phyloP scores from a whole-genome alignment of 2,113 vertebrate genomes.

The Mesocricetus auratus region DNA sequence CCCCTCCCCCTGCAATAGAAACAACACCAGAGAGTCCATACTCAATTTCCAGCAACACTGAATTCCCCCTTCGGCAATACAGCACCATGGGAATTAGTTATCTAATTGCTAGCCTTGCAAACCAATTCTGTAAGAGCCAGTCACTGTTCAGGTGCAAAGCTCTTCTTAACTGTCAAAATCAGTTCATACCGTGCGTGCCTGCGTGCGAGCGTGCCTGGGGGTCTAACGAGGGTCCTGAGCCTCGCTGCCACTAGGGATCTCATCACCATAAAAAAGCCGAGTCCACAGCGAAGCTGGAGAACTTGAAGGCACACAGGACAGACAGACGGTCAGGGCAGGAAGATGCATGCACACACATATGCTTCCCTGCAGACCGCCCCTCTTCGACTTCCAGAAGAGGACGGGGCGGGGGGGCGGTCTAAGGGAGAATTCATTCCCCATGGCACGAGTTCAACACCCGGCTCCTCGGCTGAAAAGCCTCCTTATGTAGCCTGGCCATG shows the following conservation, averaged over 20 bases:
- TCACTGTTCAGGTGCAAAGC: not conserved
- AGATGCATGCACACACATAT: not conserved
- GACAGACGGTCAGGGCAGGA: not conserved
- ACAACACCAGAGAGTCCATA: too few relatives aligned
- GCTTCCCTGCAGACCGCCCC: not conserved
- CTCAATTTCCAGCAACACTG: too few relatives aligned
- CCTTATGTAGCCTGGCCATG: not conserved
- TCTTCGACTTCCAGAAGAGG: not conserved
- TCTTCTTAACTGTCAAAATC: not conserved
- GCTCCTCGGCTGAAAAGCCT: constrained; percentile 51
- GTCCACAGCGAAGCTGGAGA: not conserved
- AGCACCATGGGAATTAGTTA: not conserved
- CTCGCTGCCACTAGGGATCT: not conserved
- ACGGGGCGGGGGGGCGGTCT: not conserved
- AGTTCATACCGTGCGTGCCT: not conserved
- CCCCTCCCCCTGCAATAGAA: too few relatives aligned
- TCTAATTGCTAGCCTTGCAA: not conserved
- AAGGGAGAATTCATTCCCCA: constrained; percentile 5
- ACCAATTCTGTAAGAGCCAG: not conserved
- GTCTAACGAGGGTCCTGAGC: not conserved
- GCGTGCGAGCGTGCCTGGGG: too few relatives aligned
- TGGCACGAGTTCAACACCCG: constrained; percentile 60
- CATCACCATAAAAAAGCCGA: not conserved
- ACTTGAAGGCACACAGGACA: not conserved
- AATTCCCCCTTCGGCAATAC: not conserved